phyloP scores from a whole-genome alignment of 2,797 vertebrate genomes.

The Gastrophryne carolinensis region DNA sequence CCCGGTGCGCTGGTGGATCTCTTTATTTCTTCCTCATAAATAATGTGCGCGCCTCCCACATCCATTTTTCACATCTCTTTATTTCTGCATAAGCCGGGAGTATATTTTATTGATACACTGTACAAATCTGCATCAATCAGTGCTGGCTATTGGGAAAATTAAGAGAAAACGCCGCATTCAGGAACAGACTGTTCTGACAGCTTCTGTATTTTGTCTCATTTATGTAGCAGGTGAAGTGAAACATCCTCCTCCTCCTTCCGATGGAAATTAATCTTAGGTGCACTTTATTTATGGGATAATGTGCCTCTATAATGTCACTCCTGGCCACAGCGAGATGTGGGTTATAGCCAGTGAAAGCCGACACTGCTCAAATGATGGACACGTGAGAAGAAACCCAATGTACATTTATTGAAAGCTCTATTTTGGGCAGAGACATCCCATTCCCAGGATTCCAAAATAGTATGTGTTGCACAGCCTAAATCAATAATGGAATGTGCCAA shows the following conservation, averaged over 20 bases:
- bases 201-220: conserved; percentile 22
- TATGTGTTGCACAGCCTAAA: too few relatives aligned
- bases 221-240: background rate
- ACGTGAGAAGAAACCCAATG: background rate
- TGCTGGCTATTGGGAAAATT: background rate
- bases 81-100: conserved; percentile 26
- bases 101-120: conserved; percentile 32
- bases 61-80: conserved; percentile 34
- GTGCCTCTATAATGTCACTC: background rate
- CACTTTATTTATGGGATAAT: background rate
- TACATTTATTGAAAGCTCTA: too few relatives aligned
- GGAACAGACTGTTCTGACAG: conserved; percentile 8
- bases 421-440: too few relatives aligned
- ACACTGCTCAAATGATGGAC: background rate
- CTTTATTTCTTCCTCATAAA: conserved; percentile 22
- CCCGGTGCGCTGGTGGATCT: background rate
- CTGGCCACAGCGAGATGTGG: background rate
- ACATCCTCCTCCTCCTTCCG: background rate
- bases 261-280: background rate
- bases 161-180: conserved; percentile 5
- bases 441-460: too few relatives aligned
- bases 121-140: conserved; percentile 33
- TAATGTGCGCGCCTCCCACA: conserved; percentile 14
- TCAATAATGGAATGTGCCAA: too few relatives aligned
- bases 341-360: background rate